Base-by-base conservation (phyloP, 2,113 vertebrate species). In the Leptosomus discolor region DNA sequence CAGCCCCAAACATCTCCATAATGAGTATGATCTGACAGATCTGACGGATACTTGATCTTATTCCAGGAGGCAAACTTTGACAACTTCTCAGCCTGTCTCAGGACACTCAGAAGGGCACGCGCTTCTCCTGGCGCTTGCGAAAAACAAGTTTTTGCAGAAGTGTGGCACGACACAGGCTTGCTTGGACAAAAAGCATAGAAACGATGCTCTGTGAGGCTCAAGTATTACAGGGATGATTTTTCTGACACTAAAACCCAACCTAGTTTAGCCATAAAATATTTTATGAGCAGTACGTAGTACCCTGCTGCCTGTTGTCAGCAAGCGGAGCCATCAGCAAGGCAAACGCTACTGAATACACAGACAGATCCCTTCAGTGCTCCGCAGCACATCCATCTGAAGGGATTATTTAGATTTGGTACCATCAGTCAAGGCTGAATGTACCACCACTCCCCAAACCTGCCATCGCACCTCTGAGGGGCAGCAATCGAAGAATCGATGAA, bases 131-230 rank as follows among this genome's bases (percentile, higher is more conserved):
- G 17, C 10, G 6, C 0, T 5, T 6, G 8, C 2, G 3, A 34
- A 43, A 48, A 70, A 14, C 45, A 83, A 53, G 16, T 51, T 64
- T 77, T 69, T 29, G 37, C 43, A 88, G 75, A 88, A 64, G 53
- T 0, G 8, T 3, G 8, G 48, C 68, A 53, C 0, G 0, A 32
- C 29, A 14, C 0, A 0, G 37, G n/a, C 65, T 41, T 2, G 8
- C 39, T 8, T 0, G 4, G 48, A 12, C 32, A 15, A 58, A 30
- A 39, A 36, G 12, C 61, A 7, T 0, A 0, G 46, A 7, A 48
- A 37, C 1, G 7, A 53, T 4, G 64, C 39, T 73, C 61, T 4
- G 2, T 5, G 9, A 34, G 26, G 15, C 63, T 67, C 37, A 9
- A 11, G 12, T 13, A 3, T 1, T 4, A 20, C 26, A 51, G 22